Base-by-base conservation (phyloP, 1,140 invertebrate genomes). In the Brachionus calyciflorus region DNA sequence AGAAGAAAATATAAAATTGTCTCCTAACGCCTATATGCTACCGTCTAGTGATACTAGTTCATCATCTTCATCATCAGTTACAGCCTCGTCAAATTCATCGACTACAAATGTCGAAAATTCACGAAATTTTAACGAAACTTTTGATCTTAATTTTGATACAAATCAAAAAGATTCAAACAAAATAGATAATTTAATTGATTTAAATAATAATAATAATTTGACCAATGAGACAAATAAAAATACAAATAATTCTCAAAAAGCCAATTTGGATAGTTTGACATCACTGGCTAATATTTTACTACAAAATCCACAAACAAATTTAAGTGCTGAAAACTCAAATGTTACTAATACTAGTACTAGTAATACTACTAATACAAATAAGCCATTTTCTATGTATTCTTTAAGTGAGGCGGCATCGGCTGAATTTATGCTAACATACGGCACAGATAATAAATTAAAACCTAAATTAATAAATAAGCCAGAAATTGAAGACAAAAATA, bases 351-450 rank as follows among this genome's bases (percentile, higher is more conserved):
- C n/a, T n/a, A n/a, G n/a, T n/a, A n/a, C n/a, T n/a, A n/a, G n/a
- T n/a, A n/a, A n/a, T n/a, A n/a, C n/a, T n/a, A n/a, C n/a, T n/a
- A n/a, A n/a, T n/a, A n/a, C n/a, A n/a, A n/a, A n/a, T n/a, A 65
- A 65, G 1, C 40, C 40, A 41, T 63, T 19, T 63, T 65, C 60
- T 19, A 17, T 65, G 60, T 24, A 6, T 0, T 44, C 41, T 65
- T 26, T 65, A 24, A 65, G 60, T 14, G 60, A 65, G 24, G 60
- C 60, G 12, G 60, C 60, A 26, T 65, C 60, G 9, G 60, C 60
- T 24, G 60, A 65, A 14, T 65, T 65, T 44, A 6, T 65, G 19
- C 40, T 65, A 1, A 65, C 41, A 17, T 65, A 65, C 14, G 60
- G 37, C 1, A 2, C n/a, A 10, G 40, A 65, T 0, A 65, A 65